These are phyloP conservation scores for Cettia cetti DNA, from an alignment of 2,113 vertebrate genomes.

Conservation along the genomic window DNA sequence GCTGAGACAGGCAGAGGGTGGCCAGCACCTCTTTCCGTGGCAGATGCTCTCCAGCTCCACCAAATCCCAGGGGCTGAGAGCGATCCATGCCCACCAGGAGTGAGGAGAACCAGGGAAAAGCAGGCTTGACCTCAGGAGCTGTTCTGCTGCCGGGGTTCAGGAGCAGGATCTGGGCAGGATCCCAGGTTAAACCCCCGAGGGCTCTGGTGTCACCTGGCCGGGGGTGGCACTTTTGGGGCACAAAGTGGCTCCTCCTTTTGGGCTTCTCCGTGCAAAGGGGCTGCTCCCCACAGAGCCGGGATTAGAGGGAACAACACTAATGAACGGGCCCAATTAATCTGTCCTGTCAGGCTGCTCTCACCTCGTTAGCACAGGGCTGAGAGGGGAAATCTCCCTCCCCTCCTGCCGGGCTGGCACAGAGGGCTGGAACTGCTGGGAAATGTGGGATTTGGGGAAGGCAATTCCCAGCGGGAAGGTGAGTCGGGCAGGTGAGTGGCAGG, in stretches of 20 bases:
- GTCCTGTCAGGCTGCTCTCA: too few relatives aligned
- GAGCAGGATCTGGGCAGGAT: too few relatives aligned
- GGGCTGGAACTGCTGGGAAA: not conserved
- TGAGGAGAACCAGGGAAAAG: not conserved
- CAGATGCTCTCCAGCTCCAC: too few relatives aligned
- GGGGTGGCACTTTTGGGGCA: not conserved
- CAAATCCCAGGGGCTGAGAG: too few relatives aligned
- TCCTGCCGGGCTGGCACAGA: too few relatives aligned
- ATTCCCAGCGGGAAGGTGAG: not conserved
- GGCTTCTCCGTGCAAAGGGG: not conserved
- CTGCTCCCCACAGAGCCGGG: not conserved
- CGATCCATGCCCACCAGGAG: not conserved
- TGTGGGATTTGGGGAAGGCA: fast-evolving
- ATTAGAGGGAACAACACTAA: not conserved
- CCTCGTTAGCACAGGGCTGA: too few relatives aligned
- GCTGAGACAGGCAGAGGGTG: too few relatives aligned
- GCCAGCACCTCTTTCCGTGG: too few relatives aligned
- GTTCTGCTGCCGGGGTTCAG: not conserved
- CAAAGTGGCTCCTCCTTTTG: too few relatives aligned
- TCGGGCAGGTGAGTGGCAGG: not conserved
- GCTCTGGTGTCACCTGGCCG: not conserved
- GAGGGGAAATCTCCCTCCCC: not conserved
- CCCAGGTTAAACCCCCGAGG: not conserved
- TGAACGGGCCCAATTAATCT: not conserved
- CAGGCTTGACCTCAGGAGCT: not conserved